Conservation (phyloP, 2,888 invertebrate genomes). For the Drosophila phalerata region DNA sequence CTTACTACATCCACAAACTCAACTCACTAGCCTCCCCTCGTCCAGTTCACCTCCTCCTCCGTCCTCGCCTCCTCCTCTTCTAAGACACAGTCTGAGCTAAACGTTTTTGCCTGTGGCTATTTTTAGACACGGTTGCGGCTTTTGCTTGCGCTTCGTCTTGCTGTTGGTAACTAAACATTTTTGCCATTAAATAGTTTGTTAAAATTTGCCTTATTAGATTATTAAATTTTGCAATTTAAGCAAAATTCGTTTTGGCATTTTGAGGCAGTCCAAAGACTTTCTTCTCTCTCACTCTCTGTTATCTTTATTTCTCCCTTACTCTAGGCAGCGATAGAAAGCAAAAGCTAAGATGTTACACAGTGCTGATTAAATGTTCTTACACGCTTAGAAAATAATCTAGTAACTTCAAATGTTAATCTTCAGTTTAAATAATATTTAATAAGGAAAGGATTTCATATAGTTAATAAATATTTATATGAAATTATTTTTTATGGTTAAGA, state of each 20-base stretch:
- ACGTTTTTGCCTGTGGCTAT: conserved; percentile 74
- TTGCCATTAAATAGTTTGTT: conserved; percentile 81
- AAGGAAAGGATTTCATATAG: too few relatives aligned
- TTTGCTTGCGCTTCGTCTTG: conserved; percentile 20
- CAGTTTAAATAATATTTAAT: neutral
- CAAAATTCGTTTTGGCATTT: conserved; percentile 73
- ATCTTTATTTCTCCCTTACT: neutral
- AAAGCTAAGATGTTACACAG: conserved; percentile 17
- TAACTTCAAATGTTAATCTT: neutral
- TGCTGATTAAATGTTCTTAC: conserved; percentile 19
- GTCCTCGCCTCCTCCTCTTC: neutral
- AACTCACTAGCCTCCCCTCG: neutral
- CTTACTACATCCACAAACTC: neutral
- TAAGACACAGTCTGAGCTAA: conserved; percentile 59
- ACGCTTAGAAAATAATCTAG: conserved; percentile 1
- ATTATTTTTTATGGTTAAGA: too few relatives aligned
- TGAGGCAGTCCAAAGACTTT: conserved; percentile 29
- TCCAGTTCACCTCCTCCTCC: neutral
- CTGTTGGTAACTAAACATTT: conserved; percentile 60
- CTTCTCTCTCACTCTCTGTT: neutral
- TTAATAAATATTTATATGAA: too few relatives aligned
- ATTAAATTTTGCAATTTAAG: conserved; percentile 78
- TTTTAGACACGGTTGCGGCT: conserved; percentile 63
- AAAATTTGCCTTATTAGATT: conserved; percentile 81
- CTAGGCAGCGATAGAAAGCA: neutral